phyloP scores from a whole-genome alignment of 2,113 vertebrate species.

The Stigmatopora argus region DNA sequence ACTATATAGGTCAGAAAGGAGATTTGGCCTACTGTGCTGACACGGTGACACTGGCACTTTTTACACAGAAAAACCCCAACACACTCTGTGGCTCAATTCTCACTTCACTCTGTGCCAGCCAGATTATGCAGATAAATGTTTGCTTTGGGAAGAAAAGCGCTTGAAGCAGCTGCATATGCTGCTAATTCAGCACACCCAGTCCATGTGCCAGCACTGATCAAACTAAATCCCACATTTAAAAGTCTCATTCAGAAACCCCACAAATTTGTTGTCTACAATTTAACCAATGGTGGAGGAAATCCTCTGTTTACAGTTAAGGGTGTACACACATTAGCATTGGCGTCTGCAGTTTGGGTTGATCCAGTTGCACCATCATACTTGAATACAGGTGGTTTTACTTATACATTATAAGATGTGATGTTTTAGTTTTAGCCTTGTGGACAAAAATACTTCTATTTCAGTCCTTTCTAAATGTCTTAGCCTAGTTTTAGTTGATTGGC shows the following conservation, averaged over 20 bases:
- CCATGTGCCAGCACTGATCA: conserved; percentile 34
- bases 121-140: conserved; percentile 62
- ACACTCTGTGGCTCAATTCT: conserved; percentile 26
- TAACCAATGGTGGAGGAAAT: conserved; percentile 4
- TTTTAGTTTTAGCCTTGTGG: too few species aligned
- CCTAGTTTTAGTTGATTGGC: too few species aligned
- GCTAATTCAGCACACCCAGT: conserved; percentile 49
- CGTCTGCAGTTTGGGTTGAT: neutral
- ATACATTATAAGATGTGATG: neutral
- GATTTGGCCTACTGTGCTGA: conserved; percentile 54
- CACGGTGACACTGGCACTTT: conserved; percentile 42
- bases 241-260: conserved; percentile 20
- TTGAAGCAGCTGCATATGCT: conserved; percentile 53
- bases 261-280: conserved; percentile 21
- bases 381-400: neutral
- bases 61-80: conserved; percentile 11
- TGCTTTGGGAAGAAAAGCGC: conserved; percentile 43
- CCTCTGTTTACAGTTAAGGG: neutral
- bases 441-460: too few species aligned
- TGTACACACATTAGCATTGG: neutral
- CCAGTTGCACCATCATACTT: neutral
- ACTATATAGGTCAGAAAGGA: conserved; percentile 67
- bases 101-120: conserved; percentile 40
- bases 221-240: conserved; percentile 32
- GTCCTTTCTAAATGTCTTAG: too few species aligned